Conservation (phyloP, 1,140 invertebrate genomes). For the Leucophenga varia region DNA sequence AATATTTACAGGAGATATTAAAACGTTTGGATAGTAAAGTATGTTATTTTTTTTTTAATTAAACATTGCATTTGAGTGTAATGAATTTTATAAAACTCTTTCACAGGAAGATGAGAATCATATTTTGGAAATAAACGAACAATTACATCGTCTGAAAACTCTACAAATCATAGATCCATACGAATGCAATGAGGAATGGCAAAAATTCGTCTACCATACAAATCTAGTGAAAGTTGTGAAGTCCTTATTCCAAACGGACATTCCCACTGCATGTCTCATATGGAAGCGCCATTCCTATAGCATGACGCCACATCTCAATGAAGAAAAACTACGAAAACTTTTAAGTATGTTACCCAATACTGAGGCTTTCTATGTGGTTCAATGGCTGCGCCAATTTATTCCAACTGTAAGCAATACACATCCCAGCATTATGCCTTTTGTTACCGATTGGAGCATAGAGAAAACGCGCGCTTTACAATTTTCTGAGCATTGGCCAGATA, state of each 20-base stretch:
- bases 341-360: constrained; percentile 40
- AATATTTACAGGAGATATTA: constrained; percentile 36
- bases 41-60: background rate
- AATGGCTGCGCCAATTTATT: constrained; percentile 48
- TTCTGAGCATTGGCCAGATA: constrained; percentile 47
- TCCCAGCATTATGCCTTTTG: constrained; percentile 43
- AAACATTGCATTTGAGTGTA: background rate
- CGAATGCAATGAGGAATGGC: constrained; percentile 47
- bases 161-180: constrained; percentile 51
- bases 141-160: constrained; percentile 46
- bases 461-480: constrained; percentile 46
- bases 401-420: constrained; percentile 43
- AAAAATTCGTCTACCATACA: constrained; percentile 50
- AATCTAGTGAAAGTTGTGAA: constrained; percentile 38
- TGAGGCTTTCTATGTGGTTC: constrained; percentile 44
- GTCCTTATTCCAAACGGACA: constrained; percentile 40
- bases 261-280: constrained; percentile 44
- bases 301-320: constrained; percentile 35
- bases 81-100: background rate
- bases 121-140: constrained; percentile 46
- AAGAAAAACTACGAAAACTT: constrained; percentile 36
- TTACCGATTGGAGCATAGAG: constrained; percentile 51
- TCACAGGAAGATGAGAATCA: constrained; percentile 36
- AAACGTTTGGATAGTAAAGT: constrained; percentile 40
- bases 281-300: constrained; percentile 46